Conservation (phyloP, 2,888 invertebrate species). For the Agrochola macilenta region DNA sequence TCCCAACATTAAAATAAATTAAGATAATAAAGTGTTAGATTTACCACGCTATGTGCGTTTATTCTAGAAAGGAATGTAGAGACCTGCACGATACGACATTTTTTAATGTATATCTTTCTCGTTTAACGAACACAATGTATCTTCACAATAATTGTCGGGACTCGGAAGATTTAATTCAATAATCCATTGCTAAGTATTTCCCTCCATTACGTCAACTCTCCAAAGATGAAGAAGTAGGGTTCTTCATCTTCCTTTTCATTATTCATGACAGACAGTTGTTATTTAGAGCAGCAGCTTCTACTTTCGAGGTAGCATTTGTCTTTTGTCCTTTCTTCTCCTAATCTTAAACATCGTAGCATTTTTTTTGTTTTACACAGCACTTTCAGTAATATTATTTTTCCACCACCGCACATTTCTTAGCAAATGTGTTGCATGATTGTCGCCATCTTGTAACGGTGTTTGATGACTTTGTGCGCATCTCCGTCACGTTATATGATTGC, state of each 20-base stretch:
- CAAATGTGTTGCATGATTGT: slow-evolving; percentile 56
- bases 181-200: not conserved
- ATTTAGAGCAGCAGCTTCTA: not conserved
- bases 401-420: slow-evolving; percentile 32
- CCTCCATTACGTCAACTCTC: not conserved
- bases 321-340: not conserved
- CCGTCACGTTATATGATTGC: slow-evolving; percentile 59
- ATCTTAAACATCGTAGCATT: not conserved
- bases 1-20: slow-evolving; percentile 6
- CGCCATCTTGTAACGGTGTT: slow-evolving; percentile 62
- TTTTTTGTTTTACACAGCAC: not conserved
- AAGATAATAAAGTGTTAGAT: not conserved
- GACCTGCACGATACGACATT: no score
- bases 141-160: not conserved
- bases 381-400: slow-evolving; percentile 36
- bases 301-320: not conserved
- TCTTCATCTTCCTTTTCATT: not conserved
- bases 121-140: not conserved
- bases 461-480: slow-evolving; percentile 57
- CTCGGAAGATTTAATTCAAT: no score
- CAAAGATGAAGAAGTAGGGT: no score
- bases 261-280: no score
- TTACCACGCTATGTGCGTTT: slow-evolving; percentile 3
- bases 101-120: no score
- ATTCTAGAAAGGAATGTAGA: not conserved